Conservation (phyloP, 2,888 invertebrate genomes). For the Pristionchus japonicus region DNA sequence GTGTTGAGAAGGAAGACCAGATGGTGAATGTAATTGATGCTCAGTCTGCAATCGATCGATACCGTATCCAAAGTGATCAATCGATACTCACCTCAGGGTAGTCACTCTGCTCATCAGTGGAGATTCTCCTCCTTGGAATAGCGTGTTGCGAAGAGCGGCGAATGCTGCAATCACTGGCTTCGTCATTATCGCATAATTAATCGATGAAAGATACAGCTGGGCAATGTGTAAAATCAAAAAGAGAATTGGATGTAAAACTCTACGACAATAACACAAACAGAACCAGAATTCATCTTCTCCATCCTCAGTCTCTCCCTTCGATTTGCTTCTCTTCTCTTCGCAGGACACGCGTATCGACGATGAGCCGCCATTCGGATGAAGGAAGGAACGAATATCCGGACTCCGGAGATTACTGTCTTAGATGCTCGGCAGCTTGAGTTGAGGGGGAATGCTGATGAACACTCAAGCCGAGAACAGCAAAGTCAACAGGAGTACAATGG, state of each 20-base stretch:
- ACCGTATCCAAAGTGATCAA: background rate
- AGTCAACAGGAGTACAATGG: too few relatives aligned
- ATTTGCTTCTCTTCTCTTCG: constrained; percentile 44
- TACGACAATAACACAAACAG: too few relatives aligned
- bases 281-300: constrained; percentile 23
- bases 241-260: too few relatives aligned
- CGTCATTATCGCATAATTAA: too few relatives aligned
- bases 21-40: constrained; percentile 23
- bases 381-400: too few relatives aligned
- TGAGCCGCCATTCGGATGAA: constrained; percentile 32
- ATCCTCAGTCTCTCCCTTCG: constrained; percentile 40
- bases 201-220: too few relatives aligned
- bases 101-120: constrained; percentile 34
- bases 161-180: background rate
- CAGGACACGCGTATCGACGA: constrained; percentile 34
- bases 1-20: background rate
- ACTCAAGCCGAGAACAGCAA: too few relatives aligned
- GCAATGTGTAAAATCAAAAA: too few relatives aligned
- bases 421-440: too few relatives aligned
- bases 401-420: too few relatives aligned
- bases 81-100: constrained; percentile 4
- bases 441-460: too few relatives aligned
- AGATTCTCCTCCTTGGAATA: background rate
- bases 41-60: background rate
- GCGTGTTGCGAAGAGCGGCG: background rate